Base-by-base conservation (phyloP, 2,888 invertebrate genomes). In the Pristionchus japonicus region DNA sequence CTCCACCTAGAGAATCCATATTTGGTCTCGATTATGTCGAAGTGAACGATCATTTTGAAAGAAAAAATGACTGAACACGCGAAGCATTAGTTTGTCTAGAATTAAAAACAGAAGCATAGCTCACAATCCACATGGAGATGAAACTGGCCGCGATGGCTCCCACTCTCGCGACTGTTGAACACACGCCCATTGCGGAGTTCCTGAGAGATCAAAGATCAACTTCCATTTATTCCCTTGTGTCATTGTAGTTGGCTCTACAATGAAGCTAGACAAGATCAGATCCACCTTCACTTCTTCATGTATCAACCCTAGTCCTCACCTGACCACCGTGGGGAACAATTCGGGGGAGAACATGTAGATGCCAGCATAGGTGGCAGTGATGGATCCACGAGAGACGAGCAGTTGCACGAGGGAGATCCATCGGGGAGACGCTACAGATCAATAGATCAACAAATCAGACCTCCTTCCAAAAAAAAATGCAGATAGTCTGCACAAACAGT, bases 331-430 rank as follows among this genome's bases (percentile, higher is more conserved):
- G 0, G 98, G 98, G 94, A 97, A 97, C 23, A 97, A 95, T 95
- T 98, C 98, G 0, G 97, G 97, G 0, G 97, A 97, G 95, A 97
- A 98, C 27, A 98, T 96, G 94, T 97, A 98, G 7, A 97, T 97
- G 2, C 97, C 97, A 1, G 97, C 97, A 94, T 97, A 98, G 1
- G 97, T 96, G 70, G 97, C 96, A 27, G 97, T 97, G 95, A 97
- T 96, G 20, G 97, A 97, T 93, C 97, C 96, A 90, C 97, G 96
- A 0, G 97, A 97, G 70, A 96, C 94, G 90, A 97, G 96, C 61
- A 97, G 97, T 64, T 97, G 96, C 3, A 90, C 89, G 86, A 93
- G 90, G 17, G 92, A 90, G 31, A 92, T 89, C 86, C 88, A 88
- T 13, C 70, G 82, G 1, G 90, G 89, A 40, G 89, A 91, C 90